Evolutionary conservation across 2,113 vertebrate species (phyloP), one percentile per base, ranked within the genome.

Genomic region (Crotophaga sulcirostris): DNA sequence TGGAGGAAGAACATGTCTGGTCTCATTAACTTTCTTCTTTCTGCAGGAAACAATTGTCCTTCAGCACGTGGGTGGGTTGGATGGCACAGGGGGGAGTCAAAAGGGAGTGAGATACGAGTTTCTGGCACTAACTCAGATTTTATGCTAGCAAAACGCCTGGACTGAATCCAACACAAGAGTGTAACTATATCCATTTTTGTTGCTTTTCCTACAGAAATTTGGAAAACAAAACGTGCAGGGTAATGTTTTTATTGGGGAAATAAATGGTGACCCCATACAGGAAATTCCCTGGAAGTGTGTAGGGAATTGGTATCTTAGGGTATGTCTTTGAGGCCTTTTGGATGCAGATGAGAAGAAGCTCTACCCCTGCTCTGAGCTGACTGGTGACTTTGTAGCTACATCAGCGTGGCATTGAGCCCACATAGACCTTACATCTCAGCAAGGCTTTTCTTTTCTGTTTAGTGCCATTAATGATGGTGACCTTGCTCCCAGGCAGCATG

Each of bases 111-210:
- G 90, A 95, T 72, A 47, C 0, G 19, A 84, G 51, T 90, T 95
- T 81, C 68, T 96, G 92, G 93, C 88, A 78, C 19, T 89, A 81
- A 70, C 52, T 82, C 93, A 95, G 80, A 18, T 89, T 92, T 89
- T 78, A 29, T 60, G 79, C 64, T 77, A 68, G 79, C n/a, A 24
- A 83, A 93, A 79, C 54, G 79, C 25, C 72, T 95, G 94, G 96
- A 69, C 12, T 82, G 89, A 87, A 91, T 80, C 90, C 96, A 87
- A 5, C 13, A 0, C 66, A 19, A 25, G 49, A 60, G 29, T 36
- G 44, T 63, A 80, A 58, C 84, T 75, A 6, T 49, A 64, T 29
- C 44, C 52, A 66, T 44, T 87, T 87, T 2, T 19, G 54, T 36
- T 84, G 84, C 5, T 88, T 86, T 93, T 83, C 49, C 72, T 84